phyloP scores from a whole-genome alignment of 92 coral and sea anemone genomes.

The Epizoanthus ramosus region DNA sequence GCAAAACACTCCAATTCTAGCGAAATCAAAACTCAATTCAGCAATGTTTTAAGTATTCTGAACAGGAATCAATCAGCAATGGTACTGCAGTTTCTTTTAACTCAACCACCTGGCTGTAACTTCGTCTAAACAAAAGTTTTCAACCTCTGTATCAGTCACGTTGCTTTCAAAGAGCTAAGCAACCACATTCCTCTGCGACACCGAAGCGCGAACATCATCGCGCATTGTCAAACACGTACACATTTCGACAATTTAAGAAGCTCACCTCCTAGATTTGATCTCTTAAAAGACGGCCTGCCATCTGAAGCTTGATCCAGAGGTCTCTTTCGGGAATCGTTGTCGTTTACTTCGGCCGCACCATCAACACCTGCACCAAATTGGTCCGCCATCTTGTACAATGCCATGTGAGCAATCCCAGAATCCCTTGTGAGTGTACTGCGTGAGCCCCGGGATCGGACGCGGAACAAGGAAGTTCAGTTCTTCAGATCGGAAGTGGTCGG shows the following conservation, averaged over 20 bases:
- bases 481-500: not conserved
- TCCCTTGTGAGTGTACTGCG: constrained; percentile 56
- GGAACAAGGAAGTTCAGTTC: not conserved
- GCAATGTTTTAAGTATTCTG: constrained; percentile 14
- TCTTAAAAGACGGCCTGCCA: constrained; percentile 81
- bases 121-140: constrained; percentile 27
- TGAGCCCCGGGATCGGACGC: not conserved
- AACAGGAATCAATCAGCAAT: constrained; percentile 19
- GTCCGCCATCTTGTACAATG: constrained; percentile 90
- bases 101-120: not conserved
- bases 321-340: constrained; percentile 92
- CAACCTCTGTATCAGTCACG: constrained; percentile 29
- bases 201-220: not conserved
- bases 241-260: not conserved
- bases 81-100: not conserved
- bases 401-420: constrained; percentile 74
- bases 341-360: constrained; percentile 70
- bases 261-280: constrained; percentile 97
- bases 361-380: constrained; percentile 80
- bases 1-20: constrained; percentile 74
- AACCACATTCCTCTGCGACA: constrained; percentile 45
- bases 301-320: constrained; percentile 88
- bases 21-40: constrained; percentile 57
- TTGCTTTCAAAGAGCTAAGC: constrained; percentile 39
- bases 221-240: not conserved